These are phyloP conservation scores for Brachionus koreanus DNA, from an alignment of 1,140 invertebrate species.

Conservation along the genomic window DNA sequence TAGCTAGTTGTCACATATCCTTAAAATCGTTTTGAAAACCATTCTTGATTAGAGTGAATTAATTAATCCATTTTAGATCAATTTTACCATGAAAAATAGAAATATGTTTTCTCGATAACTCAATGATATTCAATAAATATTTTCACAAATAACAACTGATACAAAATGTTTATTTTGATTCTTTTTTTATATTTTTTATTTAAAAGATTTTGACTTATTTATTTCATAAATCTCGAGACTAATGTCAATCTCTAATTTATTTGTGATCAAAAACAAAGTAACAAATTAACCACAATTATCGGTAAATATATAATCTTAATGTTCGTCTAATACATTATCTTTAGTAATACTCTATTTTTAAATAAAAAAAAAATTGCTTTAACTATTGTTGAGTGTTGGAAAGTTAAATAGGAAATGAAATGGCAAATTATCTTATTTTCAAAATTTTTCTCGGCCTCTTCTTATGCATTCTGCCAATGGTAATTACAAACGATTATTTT, in stretches of 20 bases:
- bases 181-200: background rate
- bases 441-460: background rate
- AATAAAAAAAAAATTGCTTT: background rate
- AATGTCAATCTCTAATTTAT: slow-evolving; percentile 23
- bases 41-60: no score
- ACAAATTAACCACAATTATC: slow-evolving; percentile 20
- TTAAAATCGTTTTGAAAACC: no score
- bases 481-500: background rate
- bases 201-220: background rate
- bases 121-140: no score
- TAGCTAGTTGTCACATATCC: no score
- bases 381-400: background rate
- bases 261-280: background rate
- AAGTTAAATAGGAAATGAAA: background rate
- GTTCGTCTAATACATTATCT: background rate
- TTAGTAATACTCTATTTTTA: background rate
- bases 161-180: background rate
- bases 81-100: no score
- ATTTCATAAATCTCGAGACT: background rate
- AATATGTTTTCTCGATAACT: no score
- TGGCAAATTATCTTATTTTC: background rate
- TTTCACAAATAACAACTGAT: no score
- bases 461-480: background rate
- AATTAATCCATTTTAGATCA: no score
- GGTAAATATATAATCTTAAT: slow-evolving; percentile 18